Percentiles rank a stretch among this genome's conserved stretches.
These are phyloP conservation scores for Temnopleurus reevesii DNA, from an alignment of 53 echinoderm and acorn worm genomes.

Conservation along the genomic window DNA sequence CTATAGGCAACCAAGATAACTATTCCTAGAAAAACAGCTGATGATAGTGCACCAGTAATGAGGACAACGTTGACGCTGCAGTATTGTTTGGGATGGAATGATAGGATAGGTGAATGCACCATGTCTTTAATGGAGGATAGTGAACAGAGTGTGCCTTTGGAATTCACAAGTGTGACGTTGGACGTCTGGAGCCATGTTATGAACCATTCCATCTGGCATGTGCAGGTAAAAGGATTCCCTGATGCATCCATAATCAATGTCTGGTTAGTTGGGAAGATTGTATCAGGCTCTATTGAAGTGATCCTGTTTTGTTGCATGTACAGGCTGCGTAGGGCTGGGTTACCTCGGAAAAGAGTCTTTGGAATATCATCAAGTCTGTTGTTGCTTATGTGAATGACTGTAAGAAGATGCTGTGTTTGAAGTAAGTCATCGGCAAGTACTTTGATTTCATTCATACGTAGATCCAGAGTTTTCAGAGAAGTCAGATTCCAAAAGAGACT, in stretches of 20 bases:
- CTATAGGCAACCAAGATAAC: neutral
- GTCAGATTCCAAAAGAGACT: neutral
- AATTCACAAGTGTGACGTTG: neutral
- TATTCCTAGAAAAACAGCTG: neutral
- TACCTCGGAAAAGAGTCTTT: neutral
- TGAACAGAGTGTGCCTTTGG: neutral
- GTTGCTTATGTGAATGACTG: neutral
- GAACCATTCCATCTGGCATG: neutral
- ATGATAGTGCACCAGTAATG: neutral
- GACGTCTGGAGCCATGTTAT: neutral
- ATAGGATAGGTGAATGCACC: neutral
- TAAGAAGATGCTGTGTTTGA: neutral
- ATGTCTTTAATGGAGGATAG: conserved; percentile 5
- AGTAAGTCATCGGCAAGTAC: neutral
- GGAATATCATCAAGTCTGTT: neutral
- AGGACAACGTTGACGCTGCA: neutral
- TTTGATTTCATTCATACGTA: neutral
- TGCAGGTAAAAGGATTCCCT: conserved; percentile 10
- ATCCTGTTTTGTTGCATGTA: neutral
- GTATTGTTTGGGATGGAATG: conserved; percentile 13
- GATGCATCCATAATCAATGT: neutral
- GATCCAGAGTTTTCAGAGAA: neutral
- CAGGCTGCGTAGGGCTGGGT: neutral
- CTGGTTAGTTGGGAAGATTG: neutral
- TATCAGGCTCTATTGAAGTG: neutral